Base-by-base conservation (phyloP, 2,113 vertebrate genomes). In the Onychostoma macrolepis region DNA sequence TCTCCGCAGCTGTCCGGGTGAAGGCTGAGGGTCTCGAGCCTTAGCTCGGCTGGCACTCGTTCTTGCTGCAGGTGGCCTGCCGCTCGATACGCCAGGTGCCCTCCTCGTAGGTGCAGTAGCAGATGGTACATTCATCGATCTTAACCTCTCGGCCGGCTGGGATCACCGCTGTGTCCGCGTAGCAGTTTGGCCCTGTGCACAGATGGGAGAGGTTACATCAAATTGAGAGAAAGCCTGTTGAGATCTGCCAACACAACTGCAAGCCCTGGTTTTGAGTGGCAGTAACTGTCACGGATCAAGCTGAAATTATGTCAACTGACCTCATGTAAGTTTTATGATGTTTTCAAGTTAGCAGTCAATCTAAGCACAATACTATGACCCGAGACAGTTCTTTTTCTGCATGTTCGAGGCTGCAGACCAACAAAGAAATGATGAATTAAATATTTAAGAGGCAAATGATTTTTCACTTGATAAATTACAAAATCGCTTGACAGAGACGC, bases 61-160 rank as follows among this genome's bases (percentile, higher is more conserved):
- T 98, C 90, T 96, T 96, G 38, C 97, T 99, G 95, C 98, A 99
- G 95, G 97, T 97, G 26, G 98, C 98, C 93, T 99, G 98, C 13
- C 96, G 95, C 79, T 99, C 98, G 67, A 99, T 97, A 90, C 97
- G 95, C 98, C 98, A 99, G 0, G 98, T 99, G 86, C 97, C 98
- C 88, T 98, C 98, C 92, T 99, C 98, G 0, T 99, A 99, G 24
- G 98, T 99, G 89, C 98, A 99, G 95, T 99, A 98, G 90, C 98
- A 99, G 93, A 99, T 96, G 86, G 98, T 99, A 88, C 98, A 99
- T 45, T 98, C 97, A 33, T 99, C 97, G 0, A 98, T 98, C 93
- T 97, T 96, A 92, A 99, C 97, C 88, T 99, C 98, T 76, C 98
- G 95, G 74, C 98, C 98, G 0, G 98, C 98, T 72, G 98, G 98